A percentile compares a stretch with the other conserved stretches of the same genome.
Evolutionary conservation across 1,140 invertebrate species (phyloP).

Genomic region (Drosophila oshimai): DNA sequence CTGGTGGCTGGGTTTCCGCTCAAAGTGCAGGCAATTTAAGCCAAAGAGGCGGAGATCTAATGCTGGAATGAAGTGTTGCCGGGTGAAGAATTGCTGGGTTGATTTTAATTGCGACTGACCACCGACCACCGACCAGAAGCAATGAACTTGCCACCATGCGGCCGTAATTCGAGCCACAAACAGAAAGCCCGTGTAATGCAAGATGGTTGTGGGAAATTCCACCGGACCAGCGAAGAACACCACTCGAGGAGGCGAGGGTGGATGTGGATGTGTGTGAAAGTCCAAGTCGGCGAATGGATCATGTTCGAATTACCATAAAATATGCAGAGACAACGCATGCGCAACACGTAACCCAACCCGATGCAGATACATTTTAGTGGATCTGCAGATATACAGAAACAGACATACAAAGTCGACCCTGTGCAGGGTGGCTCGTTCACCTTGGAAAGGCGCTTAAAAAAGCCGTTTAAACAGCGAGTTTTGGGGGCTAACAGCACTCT

Average conservation of each 20-base stretch:
- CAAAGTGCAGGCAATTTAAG: conserved; percentile 19
- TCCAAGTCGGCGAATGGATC: conserved; percentile 32
- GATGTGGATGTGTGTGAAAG: conserved; percentile 44
- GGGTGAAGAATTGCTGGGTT: conserved; percentile 37
- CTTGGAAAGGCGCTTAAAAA: conserved; percentile 39
- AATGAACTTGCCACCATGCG: conserved; percentile 54
- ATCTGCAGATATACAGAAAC: conserved; percentile 10
- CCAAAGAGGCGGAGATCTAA: conserved; percentile 40
- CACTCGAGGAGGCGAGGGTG: not conserved
- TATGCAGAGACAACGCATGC: conserved; percentile 68
- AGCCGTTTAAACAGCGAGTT: conserved; percentile 56
- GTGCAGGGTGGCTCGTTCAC: conserved; percentile 52
- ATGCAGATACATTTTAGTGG: conserved; percentile 29
- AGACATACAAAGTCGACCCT: conserved; percentile 35
- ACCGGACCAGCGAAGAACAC: conserved; percentile 23
- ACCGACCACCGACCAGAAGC: conserved; percentile 32
- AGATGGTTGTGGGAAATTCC: conserved; percentile 66
- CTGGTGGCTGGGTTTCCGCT: conserved; percentile 47
- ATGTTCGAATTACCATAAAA: conserved; percentile 74
- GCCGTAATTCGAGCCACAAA: conserved; percentile 53
- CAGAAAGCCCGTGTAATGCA: conserved; percentile 46
- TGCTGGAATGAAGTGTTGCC: conserved; percentile 20
- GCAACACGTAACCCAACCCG: conserved; percentile 62
- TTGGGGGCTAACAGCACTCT: conserved; percentile 39
- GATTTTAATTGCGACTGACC: conserved; percentile 57